Percentiles rank a stretch among this genome's conserved stretches.
Conservation (phyloP, 37 sponge, comb jelly and placozoan species). For the Chondrosia reniformis region DNA sequence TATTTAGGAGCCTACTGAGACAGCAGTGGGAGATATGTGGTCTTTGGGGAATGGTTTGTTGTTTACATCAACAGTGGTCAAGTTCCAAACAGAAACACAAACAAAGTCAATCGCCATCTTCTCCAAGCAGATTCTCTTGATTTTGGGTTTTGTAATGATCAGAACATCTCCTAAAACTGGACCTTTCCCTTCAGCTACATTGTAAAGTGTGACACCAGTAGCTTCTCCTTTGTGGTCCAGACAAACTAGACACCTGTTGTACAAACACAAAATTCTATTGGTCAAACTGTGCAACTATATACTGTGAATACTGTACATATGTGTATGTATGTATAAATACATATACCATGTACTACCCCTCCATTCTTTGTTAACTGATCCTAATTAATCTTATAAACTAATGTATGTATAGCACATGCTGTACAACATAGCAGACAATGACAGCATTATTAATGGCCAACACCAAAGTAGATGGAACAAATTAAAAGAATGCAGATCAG, state of each 20-base stretch:
- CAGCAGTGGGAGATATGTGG: not conserved
- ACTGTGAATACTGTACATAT: not conserved
- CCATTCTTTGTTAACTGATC: too few species aligned
- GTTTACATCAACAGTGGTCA: not conserved
- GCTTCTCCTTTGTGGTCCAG: constrained; percentile 32
- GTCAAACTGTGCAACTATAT: not conserved
- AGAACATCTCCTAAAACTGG: constrained; percentile 51
- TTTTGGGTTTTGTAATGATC: constrained; percentile 31
- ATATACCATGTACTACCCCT: too few species aligned
- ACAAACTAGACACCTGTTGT: constrained; percentile 44
- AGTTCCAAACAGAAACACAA: not conserved
- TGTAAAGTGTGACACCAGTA: constrained; percentile 59
- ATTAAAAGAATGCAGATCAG: too few species aligned
- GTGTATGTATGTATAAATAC: constrained; percentile 1
- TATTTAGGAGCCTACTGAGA: not conserved
- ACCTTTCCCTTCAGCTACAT: constrained; percentile 36
- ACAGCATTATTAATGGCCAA: too few species aligned
- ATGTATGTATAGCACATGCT: too few species aligned
- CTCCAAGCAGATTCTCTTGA: not conserved
- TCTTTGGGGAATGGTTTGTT: not conserved
- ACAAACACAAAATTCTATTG: not conserved
- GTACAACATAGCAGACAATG: too few species aligned
- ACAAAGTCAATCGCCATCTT: not conserved
- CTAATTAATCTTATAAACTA: too few species aligned
- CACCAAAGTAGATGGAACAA: too few species aligned